A percentile compares a stretch with the other conserved stretches of the same genome.
Conservation (phyloP, 2,113 vertebrate species). For the Phaetusa simplex region DNA sequence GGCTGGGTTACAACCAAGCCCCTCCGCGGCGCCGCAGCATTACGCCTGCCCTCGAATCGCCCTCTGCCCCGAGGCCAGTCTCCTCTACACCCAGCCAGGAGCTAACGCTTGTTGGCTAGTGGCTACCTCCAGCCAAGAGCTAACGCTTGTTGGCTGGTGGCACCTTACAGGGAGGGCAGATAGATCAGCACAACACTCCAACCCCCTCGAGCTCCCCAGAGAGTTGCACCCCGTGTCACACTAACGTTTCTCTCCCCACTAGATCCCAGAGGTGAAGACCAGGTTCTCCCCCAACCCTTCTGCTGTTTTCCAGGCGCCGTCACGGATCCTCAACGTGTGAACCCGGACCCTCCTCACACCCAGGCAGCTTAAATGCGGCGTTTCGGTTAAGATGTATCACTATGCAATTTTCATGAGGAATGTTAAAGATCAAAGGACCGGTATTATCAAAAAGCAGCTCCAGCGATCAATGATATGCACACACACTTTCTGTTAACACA, state of each 20-base stretch:
- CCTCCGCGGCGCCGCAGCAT: accelerated
- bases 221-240: not conserved
- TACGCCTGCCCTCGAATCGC: not conserved
- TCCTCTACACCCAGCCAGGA: not conserved
- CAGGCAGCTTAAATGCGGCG: not conserved
- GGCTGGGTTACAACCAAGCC: not conserved
- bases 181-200: not conserved
- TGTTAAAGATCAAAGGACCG: constrained; percentile 4
- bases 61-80: not conserved
- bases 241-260: constrained; percentile 31
- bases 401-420: constrained; percentile 63
- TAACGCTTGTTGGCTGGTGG: accelerated
- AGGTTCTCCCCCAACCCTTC: constrained; percentile 90
- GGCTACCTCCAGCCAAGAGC: not conserved
- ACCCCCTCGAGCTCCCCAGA: not conserved
- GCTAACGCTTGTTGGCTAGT: accelerated
- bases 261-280: constrained; percentile 88
- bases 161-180: not conserved
- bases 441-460: constrained; percentile 14
- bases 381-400: constrained; percentile 20
- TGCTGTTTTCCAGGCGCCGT: constrained; percentile 89
- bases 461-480: not conserved
- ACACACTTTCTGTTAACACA: constrained; percentile 15
- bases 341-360: not conserved
- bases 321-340: constrained; percentile 88